Base-by-base conservation (phyloP, 2,113 vertebrate species). In the Macrotis lagotis region DNA sequence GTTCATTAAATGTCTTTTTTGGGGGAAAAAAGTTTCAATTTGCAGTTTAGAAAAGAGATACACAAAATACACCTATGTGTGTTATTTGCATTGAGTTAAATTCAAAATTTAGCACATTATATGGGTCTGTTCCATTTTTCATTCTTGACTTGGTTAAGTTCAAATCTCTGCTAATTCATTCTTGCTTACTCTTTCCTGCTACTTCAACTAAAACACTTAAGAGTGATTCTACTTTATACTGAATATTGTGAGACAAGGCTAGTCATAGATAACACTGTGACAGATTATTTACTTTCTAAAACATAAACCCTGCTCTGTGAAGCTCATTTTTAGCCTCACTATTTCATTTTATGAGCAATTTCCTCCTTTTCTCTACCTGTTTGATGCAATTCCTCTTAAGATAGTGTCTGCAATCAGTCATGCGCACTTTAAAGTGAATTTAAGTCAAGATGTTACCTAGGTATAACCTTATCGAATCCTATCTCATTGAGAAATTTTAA, bases 221-320 rank as follows among this genome's bases (percentile, higher is more conserved):
- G 5, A 50, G 5, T 31, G n/a, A 53, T 74, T 55, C 19, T 95
- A n/a, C 3, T 74, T 59, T 94, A 28, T 50, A 59, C 93, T 89
- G 50, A 66, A 48, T 51, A 50, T 51, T 91, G 5, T 3, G 89
- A 53, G 89, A 26, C 48, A 92, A 44, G 31, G 28, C 55, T 96
- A 24, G 74, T 89, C 26, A 50, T 66, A 95, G 91, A 31, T 11
- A 95, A 91, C 74, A 92, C 50, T 91, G 50, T n/a, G 12, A 96
- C 28, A 28, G 52, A 91, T 44, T 74, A 16, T 95, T 28, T 94
- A 95, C 93, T 96, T 96, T 95, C 51, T 92, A 97, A 95, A 92
- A 95, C 48, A 90, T 48, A 50, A 91, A 66, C 90, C 88, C 94
- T 97, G 96, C 6, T 83, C 6, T 83, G 66, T 44, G 19, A 44